phyloP scores from a whole-genome alignment of 2,113 vertebrate genomes.

The Cervus canadensis region DNA sequence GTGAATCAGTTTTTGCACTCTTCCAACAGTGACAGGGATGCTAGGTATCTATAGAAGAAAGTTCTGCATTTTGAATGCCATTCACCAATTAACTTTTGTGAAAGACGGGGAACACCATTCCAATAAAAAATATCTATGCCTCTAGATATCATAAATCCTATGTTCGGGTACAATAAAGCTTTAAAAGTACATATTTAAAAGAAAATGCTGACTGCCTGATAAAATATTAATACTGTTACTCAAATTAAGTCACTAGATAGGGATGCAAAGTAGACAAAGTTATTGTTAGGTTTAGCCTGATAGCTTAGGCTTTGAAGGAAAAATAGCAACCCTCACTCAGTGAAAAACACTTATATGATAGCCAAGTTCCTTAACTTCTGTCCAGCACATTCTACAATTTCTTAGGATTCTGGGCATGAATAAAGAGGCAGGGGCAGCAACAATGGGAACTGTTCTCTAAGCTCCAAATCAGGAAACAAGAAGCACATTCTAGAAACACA shows the following conservation, averaged over 20 bases:
- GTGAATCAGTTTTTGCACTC: neutral
- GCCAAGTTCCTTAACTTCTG: neutral
- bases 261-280: slow-evolving; percentile 45
- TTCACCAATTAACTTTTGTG: slow-evolving; percentile 6
- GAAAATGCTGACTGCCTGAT: slow-evolving; percentile 51
- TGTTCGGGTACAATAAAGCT: neutral
- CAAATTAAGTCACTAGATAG: slow-evolving; percentile 57
- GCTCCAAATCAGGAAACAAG: neutral
- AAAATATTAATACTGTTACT: slow-evolving; percentile 58
- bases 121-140: neutral
- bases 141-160: slow-evolving; percentile 37
- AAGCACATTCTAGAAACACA: neutral
- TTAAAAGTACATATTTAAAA: slow-evolving; percentile 52
- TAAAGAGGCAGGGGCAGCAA: neutral
- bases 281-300: neutral
- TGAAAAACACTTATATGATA: neutral
- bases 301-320: neutral
- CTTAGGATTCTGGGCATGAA: neutral
- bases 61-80: neutral
- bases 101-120: neutral
- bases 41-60: neutral
- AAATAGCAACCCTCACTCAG: neutral
- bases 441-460: neutral
- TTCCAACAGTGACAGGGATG: neutral
- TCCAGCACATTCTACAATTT: neutral